Conservation (phyloP, 2,113 vertebrate genomes). For the Syngnathus typhle region DNA sequence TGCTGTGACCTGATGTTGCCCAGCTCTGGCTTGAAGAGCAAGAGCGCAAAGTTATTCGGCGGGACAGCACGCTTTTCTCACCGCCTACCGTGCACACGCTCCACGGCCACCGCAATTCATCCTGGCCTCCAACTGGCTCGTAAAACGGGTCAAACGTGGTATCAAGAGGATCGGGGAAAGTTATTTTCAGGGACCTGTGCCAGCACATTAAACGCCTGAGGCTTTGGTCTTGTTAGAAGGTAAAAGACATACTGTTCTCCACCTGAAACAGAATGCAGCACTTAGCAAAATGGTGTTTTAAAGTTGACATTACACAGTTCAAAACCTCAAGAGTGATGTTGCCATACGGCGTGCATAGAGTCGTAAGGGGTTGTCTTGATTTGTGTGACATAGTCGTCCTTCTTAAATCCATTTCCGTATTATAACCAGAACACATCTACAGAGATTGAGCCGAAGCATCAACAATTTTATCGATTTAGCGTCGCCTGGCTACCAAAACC, state of each 20-base stretch:
- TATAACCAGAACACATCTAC: neutral
- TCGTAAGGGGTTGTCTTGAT: too few relatives aligned
- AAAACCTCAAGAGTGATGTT: neutral
- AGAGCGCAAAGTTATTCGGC: constrained; percentile 16
- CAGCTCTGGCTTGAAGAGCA: constrained; percentile 25
- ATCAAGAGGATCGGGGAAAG: constrained; percentile 61
- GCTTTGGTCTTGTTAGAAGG: constrained; percentile 56
- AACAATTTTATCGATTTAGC: constrained; percentile 22
- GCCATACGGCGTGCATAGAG: neutral
- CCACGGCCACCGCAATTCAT: constrained; percentile 45
- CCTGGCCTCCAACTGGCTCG: constrained; percentile 36
- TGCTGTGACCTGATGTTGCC: constrained; percentile 46
- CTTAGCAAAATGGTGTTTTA: constrained; percentile 13
- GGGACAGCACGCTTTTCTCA: constrained; percentile 23
- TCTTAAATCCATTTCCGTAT: neutral
- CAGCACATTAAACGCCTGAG: constrained; percentile 45
- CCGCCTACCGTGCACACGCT: constrained; percentile 19
- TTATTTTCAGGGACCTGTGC: constrained; percentile 68
- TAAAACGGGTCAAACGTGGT: constrained; percentile 64
- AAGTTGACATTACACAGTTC: neutral
- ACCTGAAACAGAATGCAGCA: constrained; percentile 45
- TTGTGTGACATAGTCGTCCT: neutral
- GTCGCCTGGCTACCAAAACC: constrained; percentile 19
- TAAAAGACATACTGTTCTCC: constrained; percentile 55
- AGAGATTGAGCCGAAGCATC: neutral